phyloP scores from a whole-genome alignment of 2,113 vertebrate genomes.

The Sciurus niger region DNA sequence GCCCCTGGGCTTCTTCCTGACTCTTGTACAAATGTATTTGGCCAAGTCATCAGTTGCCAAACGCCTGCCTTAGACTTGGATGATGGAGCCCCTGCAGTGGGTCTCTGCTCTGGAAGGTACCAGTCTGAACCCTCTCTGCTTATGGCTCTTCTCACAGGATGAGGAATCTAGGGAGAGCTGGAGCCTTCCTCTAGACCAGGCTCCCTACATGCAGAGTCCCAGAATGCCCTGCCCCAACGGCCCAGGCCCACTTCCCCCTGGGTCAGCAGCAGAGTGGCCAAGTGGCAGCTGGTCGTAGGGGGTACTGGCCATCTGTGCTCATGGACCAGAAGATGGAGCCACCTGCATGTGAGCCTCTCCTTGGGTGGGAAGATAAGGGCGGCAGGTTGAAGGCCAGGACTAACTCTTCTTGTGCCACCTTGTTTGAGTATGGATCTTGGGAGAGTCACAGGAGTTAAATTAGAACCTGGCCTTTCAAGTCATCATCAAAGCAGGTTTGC shows the following conservation, averaged over 20 bases:
- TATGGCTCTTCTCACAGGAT: neutral
- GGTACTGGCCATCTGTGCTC: too few relatives aligned
- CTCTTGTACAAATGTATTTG: too few relatives aligned
- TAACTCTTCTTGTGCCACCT: neutral
- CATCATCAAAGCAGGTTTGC: neutral
- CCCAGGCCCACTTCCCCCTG: neutral
- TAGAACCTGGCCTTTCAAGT: neutral
- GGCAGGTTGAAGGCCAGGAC: neutral
- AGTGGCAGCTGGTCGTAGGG: neutral
- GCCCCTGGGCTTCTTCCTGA: neutral
- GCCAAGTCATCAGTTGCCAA: neutral
- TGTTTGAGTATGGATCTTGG: fast-evolving
- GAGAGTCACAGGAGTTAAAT: neutral
- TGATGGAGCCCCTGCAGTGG: neutral
- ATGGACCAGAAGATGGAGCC: neutral
- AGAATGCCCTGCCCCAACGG: neutral
- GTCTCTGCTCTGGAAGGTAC: neutral
- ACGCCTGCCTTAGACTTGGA: neutral
- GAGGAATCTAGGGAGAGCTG: neutral
- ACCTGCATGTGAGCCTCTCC: neutral
- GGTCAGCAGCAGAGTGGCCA: neutral
- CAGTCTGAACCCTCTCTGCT: neutral
- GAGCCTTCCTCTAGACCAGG: neutral
- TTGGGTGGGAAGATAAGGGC: neutral
- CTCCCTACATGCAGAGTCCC: neutral